Percentiles rank a stretch among this genome's conserved stretches.
phyloP scores from a whole-genome alignment of 2,888 invertebrate genomes.

The Trachelus iudaicus region DNA sequence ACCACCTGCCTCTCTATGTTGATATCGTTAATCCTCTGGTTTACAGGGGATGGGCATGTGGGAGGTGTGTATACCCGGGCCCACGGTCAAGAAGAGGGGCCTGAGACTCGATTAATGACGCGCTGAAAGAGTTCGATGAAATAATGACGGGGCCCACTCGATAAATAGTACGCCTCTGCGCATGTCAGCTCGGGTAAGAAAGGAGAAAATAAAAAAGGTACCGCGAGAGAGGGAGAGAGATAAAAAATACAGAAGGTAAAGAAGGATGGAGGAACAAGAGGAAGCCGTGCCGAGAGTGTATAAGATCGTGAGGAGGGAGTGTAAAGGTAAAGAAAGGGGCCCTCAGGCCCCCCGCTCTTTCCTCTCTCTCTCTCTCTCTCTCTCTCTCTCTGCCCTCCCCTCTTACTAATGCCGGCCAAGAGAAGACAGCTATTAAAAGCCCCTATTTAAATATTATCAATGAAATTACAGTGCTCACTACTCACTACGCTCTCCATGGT shows the following conservation, averaged over 20 bases:
- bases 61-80: background rate
- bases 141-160: constrained; percentile 59
- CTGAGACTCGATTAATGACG: constrained; percentile 33
- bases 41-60: background rate
- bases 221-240: constrained; percentile 12
- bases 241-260: constrained; percentile 15
- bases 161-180: constrained; percentile 54
- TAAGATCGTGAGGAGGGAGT: background rate
- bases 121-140: constrained; percentile 62
- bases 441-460: constrained; percentile 63
- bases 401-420: constrained; percentile 27
- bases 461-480: constrained; percentile 56
- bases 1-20: background rate
- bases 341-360: constrained; percentile 26
- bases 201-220: constrained; percentile 28
- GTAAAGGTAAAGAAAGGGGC: constrained; percentile 1
- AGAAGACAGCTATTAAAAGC: constrained; percentile 57
- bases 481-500: constrained; percentile 34
- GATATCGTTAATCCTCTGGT: background rate
- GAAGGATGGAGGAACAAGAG: background rate
- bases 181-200: constrained; percentile 17
- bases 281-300: background rate
- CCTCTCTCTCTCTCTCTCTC: too few relatives aligned
- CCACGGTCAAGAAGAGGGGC: background rate
- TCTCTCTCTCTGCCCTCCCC: too few relatives aligned